Conservation (phyloP, 2,888 invertebrate genomes). For the Pyrrhosoma nymphula region DNA sequence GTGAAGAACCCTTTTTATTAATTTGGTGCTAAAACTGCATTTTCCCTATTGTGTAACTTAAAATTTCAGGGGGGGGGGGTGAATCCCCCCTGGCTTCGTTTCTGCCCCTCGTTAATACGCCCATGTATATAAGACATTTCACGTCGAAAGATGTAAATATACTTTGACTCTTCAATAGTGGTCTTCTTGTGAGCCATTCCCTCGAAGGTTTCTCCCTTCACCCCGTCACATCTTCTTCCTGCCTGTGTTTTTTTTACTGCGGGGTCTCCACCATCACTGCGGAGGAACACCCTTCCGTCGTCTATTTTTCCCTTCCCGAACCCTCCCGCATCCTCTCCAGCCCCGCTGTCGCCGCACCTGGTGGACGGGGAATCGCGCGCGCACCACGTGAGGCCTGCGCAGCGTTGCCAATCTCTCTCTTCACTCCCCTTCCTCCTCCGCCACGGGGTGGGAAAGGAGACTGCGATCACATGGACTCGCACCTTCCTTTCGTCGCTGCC, state of each 20-base stretch:
- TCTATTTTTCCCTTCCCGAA: neutral
- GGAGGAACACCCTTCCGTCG: neutral
- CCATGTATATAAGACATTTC: too few species aligned
- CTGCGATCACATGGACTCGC: neutral
- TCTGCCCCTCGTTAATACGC: too few species aligned
- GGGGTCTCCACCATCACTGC: neutral
- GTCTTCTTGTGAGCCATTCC: too few species aligned
- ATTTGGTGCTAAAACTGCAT: too few species aligned
- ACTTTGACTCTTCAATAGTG: too few species aligned
- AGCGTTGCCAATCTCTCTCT: conserved; percentile 29
- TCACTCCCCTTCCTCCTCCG: neutral
- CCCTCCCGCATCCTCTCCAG: neutral
- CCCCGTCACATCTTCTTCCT: neutral
- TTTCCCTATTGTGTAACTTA: too few species aligned
- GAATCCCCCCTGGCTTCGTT: too few species aligned
- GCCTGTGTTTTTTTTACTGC: neutral
- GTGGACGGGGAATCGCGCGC: conserved; percentile 12
- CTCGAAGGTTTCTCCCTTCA: neutral
- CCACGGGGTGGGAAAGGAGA: neutral
- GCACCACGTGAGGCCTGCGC: conserved; percentile 2
- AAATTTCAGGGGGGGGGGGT: too few species aligned
- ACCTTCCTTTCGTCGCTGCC: neutral
- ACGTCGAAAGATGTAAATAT: too few species aligned
- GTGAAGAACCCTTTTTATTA: too few species aligned
- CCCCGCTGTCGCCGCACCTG: neutral